Conservation (phyloP, 2,797 vertebrate species). For the Eleutherodactylus coqui region DNA sequence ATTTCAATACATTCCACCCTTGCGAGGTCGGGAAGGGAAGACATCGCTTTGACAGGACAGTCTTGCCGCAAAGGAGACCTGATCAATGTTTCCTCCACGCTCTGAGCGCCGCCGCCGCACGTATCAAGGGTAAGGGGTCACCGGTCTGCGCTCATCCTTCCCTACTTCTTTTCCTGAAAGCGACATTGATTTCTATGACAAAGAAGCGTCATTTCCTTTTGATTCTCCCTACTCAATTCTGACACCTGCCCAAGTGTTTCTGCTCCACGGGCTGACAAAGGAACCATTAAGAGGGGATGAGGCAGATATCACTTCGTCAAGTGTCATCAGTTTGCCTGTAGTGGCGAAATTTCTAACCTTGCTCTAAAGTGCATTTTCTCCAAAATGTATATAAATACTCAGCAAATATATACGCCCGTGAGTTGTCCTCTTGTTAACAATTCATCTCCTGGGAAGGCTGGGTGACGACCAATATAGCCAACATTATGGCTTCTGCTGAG, state of each 20-base stretch:
- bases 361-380: conserved; percentile 1
- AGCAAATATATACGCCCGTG: not conserved
- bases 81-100: conserved; percentile 25
- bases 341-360: not conserved
- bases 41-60: not conserved
- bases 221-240: conserved; percentile 12
- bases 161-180: not conserved
- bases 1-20: not conserved
- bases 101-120: conserved; percentile 1
- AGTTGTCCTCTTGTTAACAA: not conserved
- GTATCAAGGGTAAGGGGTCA: conserved; percentile 32
- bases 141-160: conserved; percentile 15
- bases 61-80: not conserved
- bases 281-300: conserved; percentile 35
- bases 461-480: not conserved
- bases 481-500: no score
- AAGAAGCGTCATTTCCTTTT: conserved; percentile 38
- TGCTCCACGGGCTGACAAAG: conserved; percentile 46
- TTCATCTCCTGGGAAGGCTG: not conserved
- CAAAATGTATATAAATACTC: not conserved
- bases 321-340: not conserved
- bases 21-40: not conserved
- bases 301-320: not conserved
- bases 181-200: conserved; percentile 53
- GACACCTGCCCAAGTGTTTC: conserved; percentile 48